Conservation (phyloP, 2,888 invertebrate genomes). For the Camponotus fellah region DNA sequence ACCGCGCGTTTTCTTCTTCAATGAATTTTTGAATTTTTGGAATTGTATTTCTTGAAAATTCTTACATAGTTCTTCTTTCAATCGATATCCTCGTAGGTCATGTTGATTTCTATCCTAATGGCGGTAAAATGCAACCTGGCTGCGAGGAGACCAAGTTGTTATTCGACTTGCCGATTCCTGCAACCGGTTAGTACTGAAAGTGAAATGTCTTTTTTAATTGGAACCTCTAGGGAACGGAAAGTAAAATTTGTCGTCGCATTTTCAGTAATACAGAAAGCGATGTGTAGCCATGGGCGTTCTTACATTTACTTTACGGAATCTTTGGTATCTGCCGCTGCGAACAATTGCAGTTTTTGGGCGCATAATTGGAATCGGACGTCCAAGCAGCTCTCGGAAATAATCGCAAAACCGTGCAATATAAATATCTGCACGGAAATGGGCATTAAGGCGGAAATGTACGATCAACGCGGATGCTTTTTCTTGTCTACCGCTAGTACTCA, state of each 20-base stretch:
- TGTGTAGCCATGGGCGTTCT: slow-evolving; percentile 89
- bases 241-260: background rate
- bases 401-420: slow-evolving; percentile 83
- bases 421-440: slow-evolving; percentile 88
- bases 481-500: slow-evolving; percentile 87
- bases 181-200: slow-evolving; percentile 83
- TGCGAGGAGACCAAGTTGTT: slow-evolving; percentile 84
- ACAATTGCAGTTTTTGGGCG: slow-evolving; percentile 88
- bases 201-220: background rate
- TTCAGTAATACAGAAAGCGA: slow-evolving; percentile 87
- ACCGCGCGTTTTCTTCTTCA: background rate
- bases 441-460: slow-evolving; percentile 85
- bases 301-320: slow-evolving; percentile 89
- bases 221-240: background rate
- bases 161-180: slow-evolving; percentile 83
- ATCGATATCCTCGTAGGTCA: slow-evolving; percentile 85
- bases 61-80: background rate
- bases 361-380: slow-evolving; percentile 87
- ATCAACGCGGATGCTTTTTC: slow-evolving; percentile 87
- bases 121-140: slow-evolving; percentile 90
- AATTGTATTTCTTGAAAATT: background rate
- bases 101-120: slow-evolving; percentile 91
- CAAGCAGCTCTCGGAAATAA: slow-evolving; percentile 85
- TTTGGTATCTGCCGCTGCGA: slow-evolving; percentile 82
- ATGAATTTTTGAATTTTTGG: background rate